Evolutionary conservation across 2,113 vertebrate species (phyloP).

Genomic region (Apus apus): DNA sequence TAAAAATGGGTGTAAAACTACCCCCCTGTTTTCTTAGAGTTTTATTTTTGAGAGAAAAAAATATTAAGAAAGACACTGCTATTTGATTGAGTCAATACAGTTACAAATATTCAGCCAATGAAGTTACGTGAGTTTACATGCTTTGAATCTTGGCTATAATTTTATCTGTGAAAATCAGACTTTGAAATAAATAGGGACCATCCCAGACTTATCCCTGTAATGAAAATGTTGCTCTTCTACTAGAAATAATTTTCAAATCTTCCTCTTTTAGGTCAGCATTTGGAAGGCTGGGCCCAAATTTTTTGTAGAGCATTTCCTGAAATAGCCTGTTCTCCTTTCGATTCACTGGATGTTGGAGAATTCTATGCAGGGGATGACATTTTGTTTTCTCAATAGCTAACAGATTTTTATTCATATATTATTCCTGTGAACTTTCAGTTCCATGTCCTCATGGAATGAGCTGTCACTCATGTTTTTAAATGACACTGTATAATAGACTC

Average conservation of each 20-base stretch:
- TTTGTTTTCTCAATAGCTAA: slow-evolving; percentile 51
- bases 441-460: slow-evolving; percentile 11
- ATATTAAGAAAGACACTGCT: neutral
- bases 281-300: neutral
- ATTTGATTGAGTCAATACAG: neutral
- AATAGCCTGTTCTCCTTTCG: neutral
- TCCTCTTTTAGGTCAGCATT: neutral
- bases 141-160: neutral
- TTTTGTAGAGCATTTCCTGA: neutral
- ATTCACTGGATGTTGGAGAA: neutral
- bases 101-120: neutral
- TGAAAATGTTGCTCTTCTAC: neutral
- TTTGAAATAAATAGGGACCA: neutral
- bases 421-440: slow-evolving; percentile 44
- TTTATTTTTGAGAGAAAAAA: neutral
- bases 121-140: neutral
- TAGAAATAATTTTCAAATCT: neutral
- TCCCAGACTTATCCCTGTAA: neutral
- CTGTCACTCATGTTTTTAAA: slow-evolving; percentile 32
- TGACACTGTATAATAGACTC: slow-evolving; percentile 2
- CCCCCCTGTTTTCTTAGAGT: neutral
- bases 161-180: neutral
- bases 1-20: neutral
- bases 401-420: slow-evolving; percentile 57
- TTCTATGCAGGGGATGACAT: slow-evolving; percentile 12